A percentile compares a stretch with the other conserved stretches of the same genome.
Evolutionary conservation across 2,797 vertebrate species (phyloP).

Genomic region (Lacerta agilis): DNA sequence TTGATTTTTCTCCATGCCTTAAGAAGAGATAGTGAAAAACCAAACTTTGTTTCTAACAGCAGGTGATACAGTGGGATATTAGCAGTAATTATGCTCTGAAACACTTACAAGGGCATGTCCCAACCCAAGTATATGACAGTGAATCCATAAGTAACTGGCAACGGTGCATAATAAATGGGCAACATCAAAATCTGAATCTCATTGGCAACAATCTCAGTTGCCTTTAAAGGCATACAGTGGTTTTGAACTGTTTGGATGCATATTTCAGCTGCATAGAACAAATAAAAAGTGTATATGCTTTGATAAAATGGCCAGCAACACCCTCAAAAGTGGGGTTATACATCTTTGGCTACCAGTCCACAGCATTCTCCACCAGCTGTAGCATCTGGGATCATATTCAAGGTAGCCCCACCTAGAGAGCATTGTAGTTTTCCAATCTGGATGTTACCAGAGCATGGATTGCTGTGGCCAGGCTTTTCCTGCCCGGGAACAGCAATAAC

Average conservation of each 20-base stretch:
- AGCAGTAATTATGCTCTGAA: slow-evolving; percentile 39
- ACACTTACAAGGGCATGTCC: not conserved
- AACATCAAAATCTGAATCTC: not conserved
- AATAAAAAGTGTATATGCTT: not conserved
- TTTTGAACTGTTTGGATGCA: not conserved
- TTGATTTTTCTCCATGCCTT: slow-evolving; percentile 24
- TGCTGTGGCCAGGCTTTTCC: too few relatives aligned
- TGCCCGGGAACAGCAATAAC: too few relatives aligned
- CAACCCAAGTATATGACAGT: slow-evolving; percentile 3
- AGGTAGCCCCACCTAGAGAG: too few relatives aligned
- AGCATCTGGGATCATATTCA: too few relatives aligned
- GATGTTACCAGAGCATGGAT: too few relatives aligned
- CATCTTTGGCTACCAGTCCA: too few relatives aligned
- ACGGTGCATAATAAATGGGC: not conserved
- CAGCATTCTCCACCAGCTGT: too few relatives aligned
- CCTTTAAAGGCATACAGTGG: not conserved
- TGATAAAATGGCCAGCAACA: not conserved
- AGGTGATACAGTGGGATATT: not conserved
- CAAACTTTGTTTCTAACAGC: not conserved
- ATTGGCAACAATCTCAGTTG: not conserved
- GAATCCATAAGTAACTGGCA: slow-evolving; percentile 14
- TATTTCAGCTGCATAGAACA: not conserved
- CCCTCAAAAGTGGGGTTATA: too few relatives aligned
- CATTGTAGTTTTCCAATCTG: too few relatives aligned
- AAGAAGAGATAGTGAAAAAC: slow-evolving; percentile 5